These are phyloP conservation scores for Stegana nigrithorax DNA, from an alignment of 2,888 invertebrate species.

Conservation along the genomic window DNA sequence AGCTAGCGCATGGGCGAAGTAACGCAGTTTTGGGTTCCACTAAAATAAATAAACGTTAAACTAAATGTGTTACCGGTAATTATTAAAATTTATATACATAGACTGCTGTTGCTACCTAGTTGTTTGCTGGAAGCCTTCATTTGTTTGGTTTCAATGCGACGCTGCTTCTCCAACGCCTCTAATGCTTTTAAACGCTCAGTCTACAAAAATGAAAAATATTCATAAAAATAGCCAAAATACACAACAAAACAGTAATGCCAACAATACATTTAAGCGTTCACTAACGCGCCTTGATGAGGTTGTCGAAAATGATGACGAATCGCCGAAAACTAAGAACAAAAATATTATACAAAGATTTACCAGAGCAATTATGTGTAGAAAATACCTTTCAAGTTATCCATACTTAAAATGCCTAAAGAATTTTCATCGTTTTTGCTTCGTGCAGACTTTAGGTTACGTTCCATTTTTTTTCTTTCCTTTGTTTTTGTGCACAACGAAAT, in stretches of 20 bases:
- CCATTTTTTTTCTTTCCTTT: neutral
- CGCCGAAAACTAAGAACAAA: conserved; percentile 56
- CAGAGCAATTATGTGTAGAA: neutral
- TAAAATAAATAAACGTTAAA: neutral
- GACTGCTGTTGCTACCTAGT: conserved; percentile 14
- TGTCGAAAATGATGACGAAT: conserved; percentile 44
- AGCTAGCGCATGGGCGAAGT: conserved; percentile 36
- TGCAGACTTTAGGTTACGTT: neutral
- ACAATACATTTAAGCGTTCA: conserved; percentile 53
- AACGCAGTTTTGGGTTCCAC: too few relatives aligned
- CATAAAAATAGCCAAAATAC: too few relatives aligned
- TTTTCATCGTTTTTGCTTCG: conserved; percentile 38
- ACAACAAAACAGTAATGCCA: too few relatives aligned
- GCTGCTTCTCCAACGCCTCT: conserved; percentile 52
- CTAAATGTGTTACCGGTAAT: neutral
- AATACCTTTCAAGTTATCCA: conserved; percentile 56
- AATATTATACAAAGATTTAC: neutral
- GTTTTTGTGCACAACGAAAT: neutral
- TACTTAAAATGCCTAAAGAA: conserved; percentile 53
- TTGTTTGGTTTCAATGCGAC: conserved; percentile 28
- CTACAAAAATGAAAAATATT: conserved; percentile 40
- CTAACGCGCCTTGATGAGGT: conserved; percentile 30
- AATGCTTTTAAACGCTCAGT: conserved; percentile 55
- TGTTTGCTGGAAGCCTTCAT: conserved; percentile 23
- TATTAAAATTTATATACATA: conserved; percentile 23